Evolutionary conservation across 2,888 invertebrate species (phyloP), one percentile per base, ranked within the genome.

Genomic region (Zaprionus bogoriensis): DNA sequence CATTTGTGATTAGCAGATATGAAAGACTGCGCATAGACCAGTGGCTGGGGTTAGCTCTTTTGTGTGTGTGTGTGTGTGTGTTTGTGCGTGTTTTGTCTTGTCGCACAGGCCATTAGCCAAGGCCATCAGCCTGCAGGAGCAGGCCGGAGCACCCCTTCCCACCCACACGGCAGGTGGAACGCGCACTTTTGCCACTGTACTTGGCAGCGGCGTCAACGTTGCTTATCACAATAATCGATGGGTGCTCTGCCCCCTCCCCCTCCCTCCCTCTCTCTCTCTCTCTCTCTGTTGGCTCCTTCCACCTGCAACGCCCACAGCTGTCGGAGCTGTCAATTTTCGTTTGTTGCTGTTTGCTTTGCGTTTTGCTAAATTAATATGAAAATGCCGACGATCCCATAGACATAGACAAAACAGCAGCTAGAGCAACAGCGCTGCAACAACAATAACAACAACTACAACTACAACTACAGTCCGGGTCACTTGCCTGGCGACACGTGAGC

Each of bases 191-290:
- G 32, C 39, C 36, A 59, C 46, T 44, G 39, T 51, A 30, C 39
- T 55, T 14, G 77, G 72, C 67, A 62, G 65, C 76, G 30, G 50
- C 68, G 77, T 69, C 80, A 62, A 51, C 60, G 70, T 20, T 42
- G 70, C 74, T 79, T 80, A 80, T 80, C 84, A 81, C 41, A 67
- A 81, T 80, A 80, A 81, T 80, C 80, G 81, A 80, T 80, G 84
- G 68, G 27, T 48, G 23, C 7, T 27, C 17, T 25, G n/a, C 19
- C 44, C 4, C 9, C 3, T 7, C 22, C 19, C 3, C 6, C 30
- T 9, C 12, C 1, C 3, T 1, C 12, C 3, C 10, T 6, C 23
- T 5, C 14, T 10, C 9, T 6, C 12, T 23, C 27, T 9, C 30
- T 19, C 32, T 51, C 42, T 22, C 25, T 46, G 42, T 19, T 46